These are phyloP conservation scores for Coelogynopora nodosa DNA, from an alignment of 2,888 invertebrate genomes.

Conservation along the genomic window DNA sequence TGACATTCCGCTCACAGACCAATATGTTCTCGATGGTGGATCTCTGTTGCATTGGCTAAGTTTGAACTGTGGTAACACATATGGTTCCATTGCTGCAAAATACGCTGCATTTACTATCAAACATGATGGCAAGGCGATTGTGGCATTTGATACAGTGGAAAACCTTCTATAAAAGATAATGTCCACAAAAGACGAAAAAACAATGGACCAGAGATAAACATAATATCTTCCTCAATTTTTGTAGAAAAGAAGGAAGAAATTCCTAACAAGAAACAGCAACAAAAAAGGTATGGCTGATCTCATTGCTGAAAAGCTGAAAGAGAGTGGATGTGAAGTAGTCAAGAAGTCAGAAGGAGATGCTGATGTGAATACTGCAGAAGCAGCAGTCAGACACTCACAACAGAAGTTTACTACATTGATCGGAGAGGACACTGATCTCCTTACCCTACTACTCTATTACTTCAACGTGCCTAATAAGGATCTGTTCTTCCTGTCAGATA, in stretches of 20 bases:
- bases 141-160: slow-evolving; percentile 6
- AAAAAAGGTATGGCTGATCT: slow-evolving; percentile 46
- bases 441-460: background rate
- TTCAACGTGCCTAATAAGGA: background rate
- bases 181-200: background rate
- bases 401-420: background rate
- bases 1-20: slow-evolving; percentile 31
- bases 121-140: background rate
- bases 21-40: slow-evolving; percentile 48
- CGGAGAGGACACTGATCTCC: slow-evolving; percentile 21
- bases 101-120: background rate
- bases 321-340: slow-evolving; percentile 39
- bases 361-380: background rate
- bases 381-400: background rate
- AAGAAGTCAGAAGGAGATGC: slow-evolving; percentile 30
- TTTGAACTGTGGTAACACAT: slow-evolving; percentile 45
- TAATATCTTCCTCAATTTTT: slow-evolving; percentile 45
- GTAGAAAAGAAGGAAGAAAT: slow-evolving; percentile 46
- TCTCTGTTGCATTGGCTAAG: slow-evolving; percentile 45
- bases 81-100: background rate
- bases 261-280: slow-evolving; percentile 11
- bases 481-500: slow-evolving; percentile 16
- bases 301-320: slow-evolving; percentile 40
- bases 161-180: background rate
- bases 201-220: slow-evolving; percentile 11